phyloP scores from a whole-genome alignment of 2,888 invertebrate genomes.

The Frankliniella intonsa region DNA sequence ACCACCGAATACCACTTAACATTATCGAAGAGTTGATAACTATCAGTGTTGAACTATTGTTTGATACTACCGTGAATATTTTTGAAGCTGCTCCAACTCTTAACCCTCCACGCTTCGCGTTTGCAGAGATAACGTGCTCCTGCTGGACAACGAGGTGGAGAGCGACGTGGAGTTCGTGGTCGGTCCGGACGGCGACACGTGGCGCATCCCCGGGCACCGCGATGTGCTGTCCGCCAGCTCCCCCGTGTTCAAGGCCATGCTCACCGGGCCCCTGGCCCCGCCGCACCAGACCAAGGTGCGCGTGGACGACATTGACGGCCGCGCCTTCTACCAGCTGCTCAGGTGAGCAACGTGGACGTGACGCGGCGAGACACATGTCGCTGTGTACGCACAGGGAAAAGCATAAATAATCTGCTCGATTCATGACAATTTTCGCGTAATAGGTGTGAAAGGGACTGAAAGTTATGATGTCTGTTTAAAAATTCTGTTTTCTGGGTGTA shows the following conservation, averaged over 20 bases:
- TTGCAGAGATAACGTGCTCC: conserved; percentile 32
- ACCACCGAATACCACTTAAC: too few relatives aligned
- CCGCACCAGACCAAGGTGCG: conserved; percentile 47
- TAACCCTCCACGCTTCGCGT: background rate
- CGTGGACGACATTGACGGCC: conserved; percentile 59
- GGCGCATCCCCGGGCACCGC: conserved; percentile 65
- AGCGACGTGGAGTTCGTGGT: conserved; percentile 61
- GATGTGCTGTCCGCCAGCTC: conserved; percentile 59
- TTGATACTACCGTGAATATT: too few relatives aligned
- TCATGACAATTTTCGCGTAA: too few relatives aligned
- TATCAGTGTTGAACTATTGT: too few relatives aligned
- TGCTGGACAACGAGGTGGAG: conserved; percentile 54
- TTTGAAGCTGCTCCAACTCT: background rate
- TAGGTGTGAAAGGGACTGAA: too few relatives aligned
- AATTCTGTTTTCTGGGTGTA: too few relatives aligned
- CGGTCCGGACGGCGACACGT: conserved; percentile 59
- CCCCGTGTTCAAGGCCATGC: conserved; percentile 60
- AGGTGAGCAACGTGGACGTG: conserved; percentile 44
- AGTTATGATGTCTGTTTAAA: too few relatives aligned
- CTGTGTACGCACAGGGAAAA: too few relatives aligned
- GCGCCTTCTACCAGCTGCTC: conserved; percentile 63
- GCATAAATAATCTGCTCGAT: too few relatives aligned
- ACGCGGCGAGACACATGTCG: too few relatives aligned
- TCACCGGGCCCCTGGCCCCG: conserved; percentile 49
- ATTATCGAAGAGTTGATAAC: too few relatives aligned